Conservation (phyloP, 2,797 vertebrate genomes). For the Pipistrellus pygmaeus region DNA sequence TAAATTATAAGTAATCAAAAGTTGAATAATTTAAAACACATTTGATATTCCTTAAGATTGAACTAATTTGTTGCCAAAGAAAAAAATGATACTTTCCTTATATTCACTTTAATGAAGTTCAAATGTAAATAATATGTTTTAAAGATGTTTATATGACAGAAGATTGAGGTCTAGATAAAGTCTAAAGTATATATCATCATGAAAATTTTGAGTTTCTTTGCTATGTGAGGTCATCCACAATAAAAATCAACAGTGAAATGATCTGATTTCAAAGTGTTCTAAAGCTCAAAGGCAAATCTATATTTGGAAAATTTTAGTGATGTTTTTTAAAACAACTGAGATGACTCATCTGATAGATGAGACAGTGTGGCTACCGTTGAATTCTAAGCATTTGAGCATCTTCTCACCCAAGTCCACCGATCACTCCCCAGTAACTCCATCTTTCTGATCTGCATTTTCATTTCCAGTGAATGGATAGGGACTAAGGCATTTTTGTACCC, state of each 20-base stretch:
- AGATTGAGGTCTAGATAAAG: not conserved
- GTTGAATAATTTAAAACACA: not conserved
- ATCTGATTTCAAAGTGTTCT: not conserved
- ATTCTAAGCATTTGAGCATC: conserved; percentile 2
- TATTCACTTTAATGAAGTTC: not conserved
- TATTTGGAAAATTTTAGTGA: conserved; percentile 56
- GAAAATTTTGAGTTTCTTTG: conserved; percentile 1
- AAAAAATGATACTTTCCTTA: not conserved
- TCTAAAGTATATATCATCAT: not conserved
- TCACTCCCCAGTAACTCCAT: not conserved
- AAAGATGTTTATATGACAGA: not conserved
- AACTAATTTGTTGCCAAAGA: not conserved
- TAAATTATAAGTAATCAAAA: conserved; percentile 25
- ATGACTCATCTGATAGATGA: conserved; percentile 10
- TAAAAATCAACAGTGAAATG: conserved; percentile 10
- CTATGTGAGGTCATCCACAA: not conserved
- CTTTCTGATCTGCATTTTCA: not conserved
- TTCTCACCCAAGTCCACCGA: not conserved
- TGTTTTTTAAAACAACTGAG: conserved; percentile 38
- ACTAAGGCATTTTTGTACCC: not conserved
- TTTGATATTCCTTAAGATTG: not conserved
- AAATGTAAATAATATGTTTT: not conserved
- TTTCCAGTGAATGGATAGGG: not conserved
- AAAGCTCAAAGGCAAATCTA: conserved; percentile 46
- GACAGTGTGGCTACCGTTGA: not conserved